phyloP scores from a whole-genome alignment of 2,888 invertebrate genomes.

The Zhuqinia jingwanae region DNA sequence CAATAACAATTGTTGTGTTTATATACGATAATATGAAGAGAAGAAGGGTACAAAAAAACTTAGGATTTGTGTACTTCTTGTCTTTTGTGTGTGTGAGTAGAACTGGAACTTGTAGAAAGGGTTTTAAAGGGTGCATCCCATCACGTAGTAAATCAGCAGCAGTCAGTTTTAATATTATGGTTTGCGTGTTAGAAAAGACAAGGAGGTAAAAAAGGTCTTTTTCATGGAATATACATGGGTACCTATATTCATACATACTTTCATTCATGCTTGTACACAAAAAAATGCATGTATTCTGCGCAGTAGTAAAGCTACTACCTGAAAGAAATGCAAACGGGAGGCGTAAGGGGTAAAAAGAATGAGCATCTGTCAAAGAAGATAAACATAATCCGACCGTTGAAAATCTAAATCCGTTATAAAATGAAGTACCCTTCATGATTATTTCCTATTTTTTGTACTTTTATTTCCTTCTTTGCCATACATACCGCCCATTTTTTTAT shows the following conservation, averaged over 20 bases:
- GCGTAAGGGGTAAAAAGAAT: background rate
- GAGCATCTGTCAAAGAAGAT: conserved; percentile 57
- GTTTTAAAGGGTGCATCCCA: background rate
- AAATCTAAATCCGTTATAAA: conserved; percentile 29
- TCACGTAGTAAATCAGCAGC: background rate
- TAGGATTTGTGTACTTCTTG: conserved; percentile 52
- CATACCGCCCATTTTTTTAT: too few species aligned
- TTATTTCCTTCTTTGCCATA: background rate
- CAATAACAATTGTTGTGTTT: too few species aligned
- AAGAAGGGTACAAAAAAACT: conserved; percentile 29
- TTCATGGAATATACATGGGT: background rate
- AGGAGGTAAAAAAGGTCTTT: background rate
- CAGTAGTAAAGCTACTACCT: too few species aligned
- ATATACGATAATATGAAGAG: background rate
- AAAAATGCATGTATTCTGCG: too few species aligned
- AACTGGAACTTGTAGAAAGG: too few species aligned
- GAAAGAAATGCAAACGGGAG: too few species aligned
- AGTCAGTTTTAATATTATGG: background rate
- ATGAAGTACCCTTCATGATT: conserved; percentile 4
- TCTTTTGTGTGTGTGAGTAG: conserved; percentile 4
- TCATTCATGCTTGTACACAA: background rate
- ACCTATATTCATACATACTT: background rate
- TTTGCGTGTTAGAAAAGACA: conserved; percentile 28
- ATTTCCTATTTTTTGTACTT: background rate
- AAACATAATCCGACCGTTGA: conserved; percentile 58